Conservation (phyloP, 2,113 vertebrate genomes). For the Zosterops borbonicus region DNA sequence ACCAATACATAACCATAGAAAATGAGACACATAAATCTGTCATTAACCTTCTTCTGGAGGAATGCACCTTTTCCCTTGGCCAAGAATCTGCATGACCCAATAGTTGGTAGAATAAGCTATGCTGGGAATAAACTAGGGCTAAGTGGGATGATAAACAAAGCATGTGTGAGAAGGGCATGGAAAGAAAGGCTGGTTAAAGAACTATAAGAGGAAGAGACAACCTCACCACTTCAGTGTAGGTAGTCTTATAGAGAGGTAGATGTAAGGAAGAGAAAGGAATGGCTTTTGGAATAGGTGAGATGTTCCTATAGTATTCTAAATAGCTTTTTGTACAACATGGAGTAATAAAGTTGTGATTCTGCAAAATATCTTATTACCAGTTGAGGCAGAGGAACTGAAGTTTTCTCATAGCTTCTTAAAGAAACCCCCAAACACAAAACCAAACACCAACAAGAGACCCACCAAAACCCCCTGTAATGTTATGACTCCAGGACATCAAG, state of each 20-base stretch:
- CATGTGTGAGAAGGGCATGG: not conserved
- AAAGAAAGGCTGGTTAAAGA: not conserved
- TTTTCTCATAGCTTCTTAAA: not conserved
- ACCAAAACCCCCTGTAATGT: rapidly evolving
- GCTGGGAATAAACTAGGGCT: not conserved
- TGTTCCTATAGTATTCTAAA: not conserved
- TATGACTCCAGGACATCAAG: not conserved
- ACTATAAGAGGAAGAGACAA: not conserved
- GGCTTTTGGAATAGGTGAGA: not conserved
- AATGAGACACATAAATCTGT: not conserved
- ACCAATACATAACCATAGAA: not conserved
- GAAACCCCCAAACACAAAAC: not conserved
- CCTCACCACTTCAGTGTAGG: not conserved
- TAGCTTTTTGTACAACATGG: not conserved
- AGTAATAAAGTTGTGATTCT: not conserved
- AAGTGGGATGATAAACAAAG: not conserved
- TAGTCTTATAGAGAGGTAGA: not conserved
- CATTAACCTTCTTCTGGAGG: not conserved
- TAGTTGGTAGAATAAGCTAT: not conserved
- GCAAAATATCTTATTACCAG: not conserved
- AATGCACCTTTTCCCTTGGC: not conserved
- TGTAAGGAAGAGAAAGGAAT: not conserved
- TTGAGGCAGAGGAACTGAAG: not conserved
- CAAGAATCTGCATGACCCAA: not conserved
- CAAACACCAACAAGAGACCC: not conserved